Base-by-base conservation (phyloP, 2,888 invertebrate species). In the Hirtodrosophila cameraria region DNA sequence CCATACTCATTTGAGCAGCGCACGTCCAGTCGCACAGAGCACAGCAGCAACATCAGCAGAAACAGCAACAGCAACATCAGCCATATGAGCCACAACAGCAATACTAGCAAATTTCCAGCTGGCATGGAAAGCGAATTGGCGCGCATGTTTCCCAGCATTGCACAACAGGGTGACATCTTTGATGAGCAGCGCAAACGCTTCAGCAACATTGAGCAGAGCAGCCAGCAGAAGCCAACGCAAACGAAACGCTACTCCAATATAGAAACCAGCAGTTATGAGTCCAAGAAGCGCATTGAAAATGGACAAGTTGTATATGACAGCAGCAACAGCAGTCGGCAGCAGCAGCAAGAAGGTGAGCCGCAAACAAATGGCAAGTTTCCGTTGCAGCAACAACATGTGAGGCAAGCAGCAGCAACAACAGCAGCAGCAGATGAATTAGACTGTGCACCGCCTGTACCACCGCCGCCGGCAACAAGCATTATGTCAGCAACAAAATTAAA, bases 401-500 rank as follows among this genome's bases (percentile, higher is more conserved):
- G 23, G 2, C 25, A 9, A 28, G 3, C 35, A 18, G 3, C 36
- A 16, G 11, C 58, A 20, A 1, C 53, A 38, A 4, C 35, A 33
- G 1, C 13, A 31, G 20, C n/a, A 1, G 54, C 27, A 1, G 81
- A 65, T 50, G 75, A 53, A 8, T 7, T 38, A 15, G 63, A 74
- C 15, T 38, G 50, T 33, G 67, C 63, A 12, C 82, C 82, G 28
- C 85, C 82, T 11, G 62, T 85, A 45, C 85, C 82, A 8, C 78
- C 79, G 59, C 75, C 72, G 63, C 76, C 79, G 65, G 54, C 64
- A 9, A 48, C 48, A 36, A 65, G 85, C 70, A 90, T 89, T 88
- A 89, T 88, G 89, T 89, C 89, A 90, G 89, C 88, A 74, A 80
- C 87, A 73, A 90, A 90, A 85, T 89, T 89, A 90, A 90, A 90